These are phyloP conservation scores for Thera obeliscata DNA, from an alignment of 2,888 invertebrate genomes.

Conservation along the genomic window DNA sequence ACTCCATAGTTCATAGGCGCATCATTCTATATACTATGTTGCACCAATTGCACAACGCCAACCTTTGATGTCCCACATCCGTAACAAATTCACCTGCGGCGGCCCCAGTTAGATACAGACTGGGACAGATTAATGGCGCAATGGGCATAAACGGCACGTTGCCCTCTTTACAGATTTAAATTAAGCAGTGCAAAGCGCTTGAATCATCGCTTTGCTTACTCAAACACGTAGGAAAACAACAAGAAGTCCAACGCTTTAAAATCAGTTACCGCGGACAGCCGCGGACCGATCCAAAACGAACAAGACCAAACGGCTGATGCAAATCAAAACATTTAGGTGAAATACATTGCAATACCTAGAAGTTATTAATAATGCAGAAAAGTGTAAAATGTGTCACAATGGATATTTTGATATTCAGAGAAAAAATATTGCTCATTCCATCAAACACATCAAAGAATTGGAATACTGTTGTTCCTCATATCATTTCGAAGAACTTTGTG, in stretches of 20 bases:
- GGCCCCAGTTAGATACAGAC: conserved; percentile 22
- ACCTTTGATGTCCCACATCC: conserved; percentile 39
- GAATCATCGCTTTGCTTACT: conserved; percentile 63
- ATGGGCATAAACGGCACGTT: conserved; percentile 45
- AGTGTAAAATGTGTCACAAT: neutral
- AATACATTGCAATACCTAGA: neutral
- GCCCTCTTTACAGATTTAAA: conserved; percentile 57
- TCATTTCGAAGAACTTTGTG: conserved; percentile 26
- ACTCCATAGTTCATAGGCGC: neutral
- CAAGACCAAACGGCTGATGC: neutral
- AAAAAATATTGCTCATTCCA: conserved; percentile 14
- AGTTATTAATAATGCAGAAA: neutral
- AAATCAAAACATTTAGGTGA: too few relatives aligned
- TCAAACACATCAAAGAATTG: conserved; percentile 5
- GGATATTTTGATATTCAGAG: neutral
- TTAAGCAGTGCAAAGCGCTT: conserved; percentile 56
- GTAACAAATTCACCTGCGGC: conserved; percentile 17
- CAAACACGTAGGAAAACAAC: conserved; percentile 49
- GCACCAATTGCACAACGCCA: conserved; percentile 1
- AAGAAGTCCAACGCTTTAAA: conserved; percentile 54
- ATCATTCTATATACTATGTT: neutral
- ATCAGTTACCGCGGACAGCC: conserved; percentile 46
- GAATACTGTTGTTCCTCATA: conserved; percentile 28
- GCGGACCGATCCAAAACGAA: conserved; percentile 33
- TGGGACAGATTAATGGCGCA: conserved; percentile 36